Evolutionary conservation across 2,113 vertebrate genomes (phyloP).

Genomic region (Neomonachus schauinslandi): DNA sequence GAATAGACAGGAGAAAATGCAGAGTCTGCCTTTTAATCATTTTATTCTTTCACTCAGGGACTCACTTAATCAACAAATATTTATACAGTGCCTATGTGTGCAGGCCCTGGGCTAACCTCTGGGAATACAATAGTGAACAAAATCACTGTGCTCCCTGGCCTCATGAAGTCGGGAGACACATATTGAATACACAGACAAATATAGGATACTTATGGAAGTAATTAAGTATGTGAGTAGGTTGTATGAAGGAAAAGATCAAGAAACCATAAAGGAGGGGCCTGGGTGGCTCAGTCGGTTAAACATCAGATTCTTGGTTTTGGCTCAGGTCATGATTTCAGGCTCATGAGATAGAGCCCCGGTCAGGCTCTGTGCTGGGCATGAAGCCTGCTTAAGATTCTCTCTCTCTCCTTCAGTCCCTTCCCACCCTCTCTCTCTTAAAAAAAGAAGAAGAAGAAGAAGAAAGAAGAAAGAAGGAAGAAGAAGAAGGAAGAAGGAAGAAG

Average conservation of each 20-base stretch:
- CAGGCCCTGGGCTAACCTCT: not conserved
- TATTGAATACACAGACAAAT: not conserved
- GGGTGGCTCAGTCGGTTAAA: not conserved
- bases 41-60: not conserved
- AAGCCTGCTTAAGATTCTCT: not conserved
- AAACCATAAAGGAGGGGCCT: not conserved
- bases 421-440: not conserved
- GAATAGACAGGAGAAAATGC: constrained; percentile 15
- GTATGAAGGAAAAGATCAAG: not conserved
- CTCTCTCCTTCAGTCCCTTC: not conserved
- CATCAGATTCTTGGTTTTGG: not conserved
- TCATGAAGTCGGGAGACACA: not conserved
- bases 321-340: not conserved
- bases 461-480: no score
- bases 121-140: not conserved
- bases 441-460: no score
- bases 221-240: not conserved
- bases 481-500: no score
- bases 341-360: not conserved
- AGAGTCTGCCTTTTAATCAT: not conserved
- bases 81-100: not conserved
- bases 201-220: not conserved
- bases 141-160: not conserved
- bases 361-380: not conserved
- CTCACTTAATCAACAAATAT: not conserved